phyloP scores from a whole-genome alignment of 2,797 vertebrate genomes.

The Gobio occitaniae region DNA sequence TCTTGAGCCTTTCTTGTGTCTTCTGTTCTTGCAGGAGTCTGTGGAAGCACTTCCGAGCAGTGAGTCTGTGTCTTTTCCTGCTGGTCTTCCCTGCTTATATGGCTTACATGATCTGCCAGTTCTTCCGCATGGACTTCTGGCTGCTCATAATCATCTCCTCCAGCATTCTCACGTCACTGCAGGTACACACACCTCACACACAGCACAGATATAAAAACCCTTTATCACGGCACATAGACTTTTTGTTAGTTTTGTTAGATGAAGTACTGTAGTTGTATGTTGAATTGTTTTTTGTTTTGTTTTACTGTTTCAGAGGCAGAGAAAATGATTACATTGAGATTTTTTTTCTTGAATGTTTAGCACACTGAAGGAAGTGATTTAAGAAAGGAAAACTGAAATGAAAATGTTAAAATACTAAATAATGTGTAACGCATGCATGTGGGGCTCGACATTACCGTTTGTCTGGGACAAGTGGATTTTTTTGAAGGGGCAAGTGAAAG shows the following conservation, averaged over 20 bases:
- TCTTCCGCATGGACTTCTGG: conserved; percentile 99
- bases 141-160: conserved; percentile 98
- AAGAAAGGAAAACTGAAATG: background rate
- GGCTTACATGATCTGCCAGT: conserved; percentile 99
- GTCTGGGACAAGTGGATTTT: no score
- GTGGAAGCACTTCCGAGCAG: conserved; percentile 98
- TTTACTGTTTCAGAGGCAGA: background rate
- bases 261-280: background rate
- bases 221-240: conserved; percentile 15
- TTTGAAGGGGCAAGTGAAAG: no score
- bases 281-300: background rate
- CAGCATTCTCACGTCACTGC: conserved; percentile 96
- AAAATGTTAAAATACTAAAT: no score
- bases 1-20: background rate
- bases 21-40: conserved; percentile 82
- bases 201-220: background rate
- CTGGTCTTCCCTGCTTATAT: conserved; percentile 96
- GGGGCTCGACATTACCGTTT: no score
- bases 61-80: conserved; percentile 93
- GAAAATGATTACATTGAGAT: background rate
- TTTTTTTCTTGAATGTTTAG: background rate
- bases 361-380: background rate
- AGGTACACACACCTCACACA: conserved; percentile 77
- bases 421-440: no score
- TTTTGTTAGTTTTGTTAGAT: background rate